Evolutionary conservation across 1,140 invertebrate species (phyloP).

Genomic region (Radopholus similis): DNA sequence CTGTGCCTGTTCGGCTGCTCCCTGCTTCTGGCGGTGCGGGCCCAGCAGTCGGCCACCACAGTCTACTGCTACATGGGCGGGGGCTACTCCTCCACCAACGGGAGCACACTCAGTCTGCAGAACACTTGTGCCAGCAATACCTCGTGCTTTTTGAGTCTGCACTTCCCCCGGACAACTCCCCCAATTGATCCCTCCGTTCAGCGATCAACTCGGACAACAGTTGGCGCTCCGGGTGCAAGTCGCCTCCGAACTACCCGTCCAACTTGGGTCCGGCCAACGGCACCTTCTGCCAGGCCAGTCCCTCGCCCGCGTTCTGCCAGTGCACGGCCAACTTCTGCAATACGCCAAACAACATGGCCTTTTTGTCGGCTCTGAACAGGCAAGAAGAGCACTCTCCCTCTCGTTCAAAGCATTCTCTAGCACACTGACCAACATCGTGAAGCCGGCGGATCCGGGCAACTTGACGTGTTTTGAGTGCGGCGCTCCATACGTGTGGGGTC

Average conservation of each 20-base stretch:
- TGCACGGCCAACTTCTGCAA: constrained; percentile 11
- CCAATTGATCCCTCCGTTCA: background rate
- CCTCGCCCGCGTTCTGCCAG: constrained; percentile 3
- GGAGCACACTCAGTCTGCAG: constrained; percentile 4
- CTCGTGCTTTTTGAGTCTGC: constrained; percentile 10
- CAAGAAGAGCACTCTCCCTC: too few species aligned
- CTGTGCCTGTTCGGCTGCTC: too few species aligned
- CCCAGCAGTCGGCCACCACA: too few species aligned
- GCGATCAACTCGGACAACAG: background rate
- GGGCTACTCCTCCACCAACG: background rate
- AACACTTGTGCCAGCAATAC: constrained; percentile 8
- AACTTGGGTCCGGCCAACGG: background rate
- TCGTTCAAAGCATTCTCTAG: too few species aligned
- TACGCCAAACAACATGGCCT: constrained; percentile 7
- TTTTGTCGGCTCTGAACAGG: constrained; percentile 8
- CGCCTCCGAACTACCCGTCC: too few species aligned
- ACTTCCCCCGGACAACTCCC: too few species aligned
- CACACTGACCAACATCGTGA: background rate
- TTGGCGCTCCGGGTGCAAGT: constrained; percentile 1
- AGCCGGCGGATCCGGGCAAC: constrained; percentile 5
- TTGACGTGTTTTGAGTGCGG: constrained; percentile 16
- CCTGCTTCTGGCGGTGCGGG: too few species aligned
- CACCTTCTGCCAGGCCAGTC: background rate
- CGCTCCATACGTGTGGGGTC: background rate
- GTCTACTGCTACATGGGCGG: constrained; percentile 10